Percentiles rank a stretch among this genome's conserved stretches.
Conservation (phyloP, 2,113 vertebrate species). For the Neogobius melanostomus region DNA sequence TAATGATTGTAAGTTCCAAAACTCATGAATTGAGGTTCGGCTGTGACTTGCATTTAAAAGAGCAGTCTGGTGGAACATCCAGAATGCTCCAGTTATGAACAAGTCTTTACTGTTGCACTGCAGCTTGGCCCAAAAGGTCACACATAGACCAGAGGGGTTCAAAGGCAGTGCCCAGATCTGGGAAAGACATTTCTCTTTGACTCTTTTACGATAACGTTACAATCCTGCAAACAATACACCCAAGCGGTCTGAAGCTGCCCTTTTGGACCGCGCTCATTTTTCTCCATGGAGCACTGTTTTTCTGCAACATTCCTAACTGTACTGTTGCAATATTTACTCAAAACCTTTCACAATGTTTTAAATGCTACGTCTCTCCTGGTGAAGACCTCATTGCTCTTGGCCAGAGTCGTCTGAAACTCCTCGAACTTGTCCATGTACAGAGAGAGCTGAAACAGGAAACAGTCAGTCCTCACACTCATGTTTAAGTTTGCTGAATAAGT, state of each 20-base stretch:
- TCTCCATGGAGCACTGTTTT: background rate
- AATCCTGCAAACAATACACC: too few relatives aligned
- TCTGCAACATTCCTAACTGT: background rate
- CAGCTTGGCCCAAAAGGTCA: conserved; percentile 68
- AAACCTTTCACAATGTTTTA: background rate
- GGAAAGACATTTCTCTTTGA: background rate
- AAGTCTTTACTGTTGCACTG: conserved; percentile 70
- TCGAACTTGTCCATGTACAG: conserved; percentile 99
- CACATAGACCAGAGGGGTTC: conserved; percentile 51
- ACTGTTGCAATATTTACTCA: background rate
- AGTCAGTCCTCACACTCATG: too few relatives aligned
- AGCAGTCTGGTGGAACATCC: conserved; percentile 46
- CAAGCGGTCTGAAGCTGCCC: background rate
- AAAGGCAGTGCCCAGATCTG: conserved; percentile 55
- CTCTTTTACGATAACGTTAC: too few relatives aligned
- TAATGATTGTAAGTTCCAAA: too few relatives aligned
- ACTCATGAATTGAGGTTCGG: background rate
- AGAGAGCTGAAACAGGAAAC: conserved; percentile 80
- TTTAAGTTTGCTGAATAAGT: too few relatives aligned
- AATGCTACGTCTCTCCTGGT: conserved; percentile 54
- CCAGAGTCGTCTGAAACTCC: conserved; percentile 98
- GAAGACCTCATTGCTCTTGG: conserved; percentile 98
- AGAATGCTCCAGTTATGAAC: conserved; percentile 74
- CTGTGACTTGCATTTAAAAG: conserved; percentile 74
- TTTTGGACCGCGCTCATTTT: background rate